phyloP scores from a whole-genome alignment of 2,113 vertebrate species.

The Mustela nigripes region DNA sequence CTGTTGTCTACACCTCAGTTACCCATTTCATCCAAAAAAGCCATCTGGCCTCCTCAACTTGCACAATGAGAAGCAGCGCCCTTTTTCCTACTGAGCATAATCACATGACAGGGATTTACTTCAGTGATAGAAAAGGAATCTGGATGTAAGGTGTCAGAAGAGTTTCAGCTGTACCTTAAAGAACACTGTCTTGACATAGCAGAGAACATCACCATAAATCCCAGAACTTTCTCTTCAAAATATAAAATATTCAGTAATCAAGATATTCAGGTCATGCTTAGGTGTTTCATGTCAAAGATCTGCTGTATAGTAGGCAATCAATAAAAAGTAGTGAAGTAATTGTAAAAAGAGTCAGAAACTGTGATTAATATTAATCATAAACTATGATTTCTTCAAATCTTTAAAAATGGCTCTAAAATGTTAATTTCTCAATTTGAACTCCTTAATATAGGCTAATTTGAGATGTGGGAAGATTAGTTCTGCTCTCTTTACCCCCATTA shows the following conservation, averaged over 20 bases:
- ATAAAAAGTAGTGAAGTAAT: neutral
- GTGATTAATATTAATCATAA: conserved; percentile 24
- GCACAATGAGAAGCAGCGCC: neutral
- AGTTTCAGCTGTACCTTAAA: neutral
- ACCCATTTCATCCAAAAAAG: neutral
- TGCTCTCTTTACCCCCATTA: neutral
- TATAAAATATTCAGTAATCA: neutral
- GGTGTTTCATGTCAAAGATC: neutral
- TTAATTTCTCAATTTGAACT: neutral
- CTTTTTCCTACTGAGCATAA: neutral
- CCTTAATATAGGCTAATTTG: neutral
- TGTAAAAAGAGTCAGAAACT: neutral
- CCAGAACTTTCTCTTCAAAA: neutral
- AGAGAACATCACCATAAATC: neutral
- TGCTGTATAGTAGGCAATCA: neutral
- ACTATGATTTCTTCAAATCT: neutral
- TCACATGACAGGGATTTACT: neutral
- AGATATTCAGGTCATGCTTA: neutral
- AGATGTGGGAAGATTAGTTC: neutral
- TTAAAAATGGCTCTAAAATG: conserved; percentile 4
- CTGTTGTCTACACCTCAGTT: neutral
- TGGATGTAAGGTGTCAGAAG: neutral
- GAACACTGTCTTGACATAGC: neutral
- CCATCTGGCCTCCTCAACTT: neutral
- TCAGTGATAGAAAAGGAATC: neutral